Conservation (phyloP, 92 coral and sea anemone species). For the Palythoa grandis region DNA sequence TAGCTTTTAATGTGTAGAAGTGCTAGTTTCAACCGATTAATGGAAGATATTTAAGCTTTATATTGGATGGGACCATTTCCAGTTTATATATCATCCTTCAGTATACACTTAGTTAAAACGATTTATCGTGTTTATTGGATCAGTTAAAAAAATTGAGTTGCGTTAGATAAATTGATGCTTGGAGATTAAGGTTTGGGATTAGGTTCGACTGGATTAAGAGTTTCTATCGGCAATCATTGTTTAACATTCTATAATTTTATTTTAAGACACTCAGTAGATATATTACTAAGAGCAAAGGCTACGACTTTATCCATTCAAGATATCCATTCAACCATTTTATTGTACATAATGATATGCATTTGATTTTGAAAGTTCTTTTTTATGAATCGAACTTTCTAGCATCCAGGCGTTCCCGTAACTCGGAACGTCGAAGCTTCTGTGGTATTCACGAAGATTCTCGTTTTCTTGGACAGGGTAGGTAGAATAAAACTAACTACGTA, state of each 20-base stretch:
- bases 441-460: constrained; percentile 9
- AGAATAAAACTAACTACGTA: neutral
- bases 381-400: neutral
- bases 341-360: neutral
- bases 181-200: too few species aligned
- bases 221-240: too few species aligned
- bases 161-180: too few species aligned
- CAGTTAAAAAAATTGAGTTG: too few species aligned
- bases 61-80: too few species aligned
- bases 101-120: too few species aligned
- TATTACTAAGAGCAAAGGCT: too few species aligned
- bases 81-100: too few species aligned
- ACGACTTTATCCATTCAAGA: neutral
- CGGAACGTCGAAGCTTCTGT: neutral
- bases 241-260: too few species aligned
- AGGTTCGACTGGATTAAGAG: too few species aligned
- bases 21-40: neutral
- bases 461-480: constrained; percentile 14
- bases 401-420: neutral
- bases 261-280: too few species aligned
- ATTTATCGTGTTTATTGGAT: too few species aligned
- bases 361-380: neutral
- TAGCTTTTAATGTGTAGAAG: neutral
- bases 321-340: neutral
- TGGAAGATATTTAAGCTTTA: neutral